These are phyloP conservation scores for Hypocryptadius cinnamomeus DNA, from an alignment of 2,113 vertebrate species.

Conservation along the genomic window DNA sequence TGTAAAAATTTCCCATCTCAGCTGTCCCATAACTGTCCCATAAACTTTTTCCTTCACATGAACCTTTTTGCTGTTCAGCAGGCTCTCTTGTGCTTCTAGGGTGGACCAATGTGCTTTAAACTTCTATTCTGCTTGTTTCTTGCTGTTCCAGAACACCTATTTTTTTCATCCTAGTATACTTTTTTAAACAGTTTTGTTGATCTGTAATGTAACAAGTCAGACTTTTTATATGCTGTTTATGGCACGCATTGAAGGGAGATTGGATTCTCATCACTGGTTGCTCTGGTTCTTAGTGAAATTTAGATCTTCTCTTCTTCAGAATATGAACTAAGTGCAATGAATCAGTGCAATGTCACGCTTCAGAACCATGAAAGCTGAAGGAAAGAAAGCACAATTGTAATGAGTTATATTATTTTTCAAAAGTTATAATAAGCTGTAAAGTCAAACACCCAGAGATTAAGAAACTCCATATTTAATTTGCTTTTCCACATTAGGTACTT, in stretches of 20 bases:
- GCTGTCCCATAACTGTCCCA: background rate
- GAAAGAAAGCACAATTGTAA: background rate
- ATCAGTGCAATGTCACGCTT: rapidly evolving
- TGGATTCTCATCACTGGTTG: background rate
- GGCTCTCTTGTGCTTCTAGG: background rate
- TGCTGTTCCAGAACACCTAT: background rate
- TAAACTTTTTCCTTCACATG: background rate
- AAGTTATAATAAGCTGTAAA: background rate
- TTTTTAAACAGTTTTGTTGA: background rate
- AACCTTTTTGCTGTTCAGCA: background rate
- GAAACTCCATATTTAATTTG: background rate
- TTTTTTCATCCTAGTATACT: background rate
- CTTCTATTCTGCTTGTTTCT: background rate
- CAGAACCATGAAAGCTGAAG: background rate
- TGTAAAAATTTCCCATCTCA: background rate
- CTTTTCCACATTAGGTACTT: background rate
- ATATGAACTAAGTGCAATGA: background rate
- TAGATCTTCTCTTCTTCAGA: background rate
- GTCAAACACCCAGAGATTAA: background rate
- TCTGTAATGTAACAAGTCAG: background rate
- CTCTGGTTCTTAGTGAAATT: background rate
- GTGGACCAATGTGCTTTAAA: background rate
- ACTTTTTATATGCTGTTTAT: background rate
- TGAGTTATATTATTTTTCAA: background rate
- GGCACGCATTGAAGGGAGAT: background rate